Evolutionary conservation across 2,888 invertebrate species (phyloP).

Genomic region (Tigriopus californicus): DNA sequence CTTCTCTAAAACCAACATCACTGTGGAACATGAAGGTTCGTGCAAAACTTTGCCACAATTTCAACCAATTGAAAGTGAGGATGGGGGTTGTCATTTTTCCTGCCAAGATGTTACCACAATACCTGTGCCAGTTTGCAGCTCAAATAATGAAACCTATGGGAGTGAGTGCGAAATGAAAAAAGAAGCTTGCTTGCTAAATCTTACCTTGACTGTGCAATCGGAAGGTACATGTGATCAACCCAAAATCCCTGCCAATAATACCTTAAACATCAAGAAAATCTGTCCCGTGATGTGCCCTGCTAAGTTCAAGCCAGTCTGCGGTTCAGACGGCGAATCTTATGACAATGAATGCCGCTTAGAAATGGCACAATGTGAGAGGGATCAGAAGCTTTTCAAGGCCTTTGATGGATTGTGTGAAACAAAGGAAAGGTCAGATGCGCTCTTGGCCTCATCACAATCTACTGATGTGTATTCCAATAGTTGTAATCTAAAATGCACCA

Average conservation of each 20-base stretch:
- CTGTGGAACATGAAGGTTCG: background rate
- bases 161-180: background rate
- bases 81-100: no score
- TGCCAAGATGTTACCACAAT: no score
- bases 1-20: background rate
- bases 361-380: background rate
- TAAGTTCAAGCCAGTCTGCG: constrained; percentile 49
- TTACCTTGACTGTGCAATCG: constrained; percentile 12
- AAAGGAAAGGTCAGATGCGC: background rate
- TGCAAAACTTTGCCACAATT: background rate
- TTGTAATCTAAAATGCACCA: constrained; percentile 18
- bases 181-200: background rate
- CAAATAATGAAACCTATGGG: constrained; percentile 1
- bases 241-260: background rate
- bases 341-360: constrained; percentile 13
- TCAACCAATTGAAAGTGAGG: background rate
- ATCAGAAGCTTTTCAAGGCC: background rate
- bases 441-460: background rate
- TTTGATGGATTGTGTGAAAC: background rate
- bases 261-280: background rate
- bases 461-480: background rate
- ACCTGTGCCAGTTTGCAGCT: background rate
- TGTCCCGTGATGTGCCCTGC: background rate
- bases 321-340: constrained; percentile 34
- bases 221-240: background rate